These are phyloP conservation scores for Gobius niger DNA, from an alignment of 2,113 vertebrate genomes.

Conservation along the genomic window DNA sequence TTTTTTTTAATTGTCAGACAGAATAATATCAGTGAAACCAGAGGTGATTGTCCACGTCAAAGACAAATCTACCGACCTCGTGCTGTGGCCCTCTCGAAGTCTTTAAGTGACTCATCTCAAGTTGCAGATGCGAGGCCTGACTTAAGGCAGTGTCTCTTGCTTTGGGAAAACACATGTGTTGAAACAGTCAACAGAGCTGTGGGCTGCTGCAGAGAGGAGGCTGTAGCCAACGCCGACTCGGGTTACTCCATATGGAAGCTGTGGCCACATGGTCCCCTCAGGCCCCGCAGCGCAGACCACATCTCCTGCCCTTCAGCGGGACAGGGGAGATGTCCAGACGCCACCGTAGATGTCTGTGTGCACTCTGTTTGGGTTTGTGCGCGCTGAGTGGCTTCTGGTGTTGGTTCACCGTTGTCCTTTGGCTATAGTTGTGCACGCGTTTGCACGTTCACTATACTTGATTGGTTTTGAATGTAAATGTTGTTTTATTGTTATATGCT, in stretches of 20 bases:
- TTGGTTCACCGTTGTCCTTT: not conserved
- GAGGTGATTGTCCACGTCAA: too few species aligned
- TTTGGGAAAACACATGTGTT: slow-evolving; percentile 80
- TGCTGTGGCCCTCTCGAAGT: not conserved
- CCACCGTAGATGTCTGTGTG: not conserved
- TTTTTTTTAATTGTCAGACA: too few species aligned
- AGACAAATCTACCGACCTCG: too few species aligned
- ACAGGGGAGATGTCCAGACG: slow-evolving; percentile 48
- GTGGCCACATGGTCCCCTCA: slow-evolving; percentile 51
- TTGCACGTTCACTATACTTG: not conserved
- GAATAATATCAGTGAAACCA: too few species aligned
- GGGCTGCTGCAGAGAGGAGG: slow-evolving; percentile 49
- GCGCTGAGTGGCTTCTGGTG: slow-evolving; percentile 20
- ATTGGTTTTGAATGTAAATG: not conserved
- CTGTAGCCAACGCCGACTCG: slow-evolving; percentile 62
- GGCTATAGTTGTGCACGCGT: not conserved
- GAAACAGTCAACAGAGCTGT: slow-evolving; percentile 77
- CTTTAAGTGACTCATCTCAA: slow-evolving; percentile 40
- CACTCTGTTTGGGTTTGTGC: slow-evolving; percentile 14
- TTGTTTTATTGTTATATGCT: not conserved
- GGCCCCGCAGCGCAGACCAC: slow-evolving; percentile 45
- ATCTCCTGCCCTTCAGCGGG: slow-evolving; percentile 68
- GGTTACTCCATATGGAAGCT: slow-evolving; percentile 71
- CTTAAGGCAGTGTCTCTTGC: slow-evolving; percentile 68
- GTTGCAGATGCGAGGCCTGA: slow-evolving; percentile 48